A percentile compares a stretch with the other conserved stretches of the same genome.
Conservation (phyloP, 1,140 invertebrate species). For the Nymphalis io region DNA sequence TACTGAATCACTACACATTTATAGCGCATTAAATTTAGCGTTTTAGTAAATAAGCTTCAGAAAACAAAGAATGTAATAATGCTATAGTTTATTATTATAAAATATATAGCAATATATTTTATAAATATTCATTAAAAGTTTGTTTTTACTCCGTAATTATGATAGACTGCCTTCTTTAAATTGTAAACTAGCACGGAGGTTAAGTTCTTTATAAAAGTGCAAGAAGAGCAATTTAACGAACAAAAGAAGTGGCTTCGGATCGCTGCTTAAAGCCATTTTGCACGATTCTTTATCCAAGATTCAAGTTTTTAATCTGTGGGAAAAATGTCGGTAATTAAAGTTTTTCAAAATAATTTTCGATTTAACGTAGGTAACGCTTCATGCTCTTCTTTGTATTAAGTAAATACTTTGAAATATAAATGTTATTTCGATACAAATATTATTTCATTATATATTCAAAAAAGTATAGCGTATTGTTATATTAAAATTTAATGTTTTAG, state of each 20-base stretch:
- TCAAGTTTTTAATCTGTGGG: slow-evolving; percentile 6
- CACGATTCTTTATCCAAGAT: slow-evolving; percentile 11
- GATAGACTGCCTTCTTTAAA: background rate
- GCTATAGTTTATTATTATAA: too few relatives aligned
- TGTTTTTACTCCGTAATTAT: background rate
- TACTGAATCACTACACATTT: too few relatives aligned
- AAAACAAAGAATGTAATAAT: too few relatives aligned
- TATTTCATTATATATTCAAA: too few relatives aligned
- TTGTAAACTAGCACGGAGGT: background rate
- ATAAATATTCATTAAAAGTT: background rate
- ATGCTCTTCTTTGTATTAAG: too few relatives aligned
- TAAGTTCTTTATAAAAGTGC: slow-evolving; percentile 18
- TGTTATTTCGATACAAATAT: too few relatives aligned
- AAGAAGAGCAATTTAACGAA: slow-evolving; percentile 21
- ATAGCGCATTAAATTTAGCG: too few relatives aligned
- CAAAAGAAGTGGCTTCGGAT: slow-evolving; percentile 7
- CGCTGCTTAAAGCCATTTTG: slow-evolving; percentile 6
- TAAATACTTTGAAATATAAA: too few relatives aligned
- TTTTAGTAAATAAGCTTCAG: too few relatives aligned
- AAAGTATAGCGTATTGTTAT: too few relatives aligned
- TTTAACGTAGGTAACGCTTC: background rate
- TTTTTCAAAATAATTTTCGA: background rate
- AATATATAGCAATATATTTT: too few relatives aligned
- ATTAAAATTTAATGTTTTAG: too few relatives aligned
- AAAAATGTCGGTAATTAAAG: background rate